Conservation (phyloP, 2,888 invertebrate species). For the Micoletzkya japonica region DNA sequence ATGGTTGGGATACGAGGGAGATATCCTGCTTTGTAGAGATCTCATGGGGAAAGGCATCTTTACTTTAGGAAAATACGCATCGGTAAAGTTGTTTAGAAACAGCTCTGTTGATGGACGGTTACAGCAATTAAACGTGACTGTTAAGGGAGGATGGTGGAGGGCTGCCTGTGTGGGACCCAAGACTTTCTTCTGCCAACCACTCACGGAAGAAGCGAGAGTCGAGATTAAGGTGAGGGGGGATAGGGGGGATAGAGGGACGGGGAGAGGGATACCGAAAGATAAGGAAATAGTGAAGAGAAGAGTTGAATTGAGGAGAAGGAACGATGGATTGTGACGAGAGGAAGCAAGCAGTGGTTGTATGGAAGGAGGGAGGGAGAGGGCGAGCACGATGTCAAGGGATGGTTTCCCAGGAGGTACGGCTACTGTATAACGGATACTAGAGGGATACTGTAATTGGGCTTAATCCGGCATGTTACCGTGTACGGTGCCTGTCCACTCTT, state of each 20-base stretch:
- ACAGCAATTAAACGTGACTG: neutral
- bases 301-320: slow-evolving; percentile 35
- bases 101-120: no score
- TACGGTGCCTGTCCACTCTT: no score
- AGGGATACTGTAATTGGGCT: no score
- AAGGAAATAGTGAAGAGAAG: neutral
- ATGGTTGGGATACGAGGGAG: neutral
- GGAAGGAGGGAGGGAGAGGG: slow-evolving; percentile 37
- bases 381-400: slow-evolving; percentile 39
- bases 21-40: no score
- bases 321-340: slow-evolving; percentile 45
- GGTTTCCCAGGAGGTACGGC: slow-evolving; percentile 38
- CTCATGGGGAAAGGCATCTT: no score
- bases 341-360: slow-evolving; percentile 50
- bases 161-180: slow-evolving; percentile 24
- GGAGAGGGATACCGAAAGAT: slow-evolving; percentile 6
- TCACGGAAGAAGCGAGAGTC: slow-evolving; percentile 45
- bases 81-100: no score
- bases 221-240: slow-evolving; percentile 32
- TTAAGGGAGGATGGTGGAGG: slow-evolving; percentile 23
- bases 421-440: no score
- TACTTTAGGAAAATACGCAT: no score
- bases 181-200: slow-evolving; percentile 47
- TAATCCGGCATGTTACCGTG: no score
- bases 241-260: slow-evolving; percentile 29